Percentiles rank a stretch among this genome's conserved stretches.
Conservation (phyloP, 2,797 vertebrate species). For the Sciurus vulgaris region DNA sequence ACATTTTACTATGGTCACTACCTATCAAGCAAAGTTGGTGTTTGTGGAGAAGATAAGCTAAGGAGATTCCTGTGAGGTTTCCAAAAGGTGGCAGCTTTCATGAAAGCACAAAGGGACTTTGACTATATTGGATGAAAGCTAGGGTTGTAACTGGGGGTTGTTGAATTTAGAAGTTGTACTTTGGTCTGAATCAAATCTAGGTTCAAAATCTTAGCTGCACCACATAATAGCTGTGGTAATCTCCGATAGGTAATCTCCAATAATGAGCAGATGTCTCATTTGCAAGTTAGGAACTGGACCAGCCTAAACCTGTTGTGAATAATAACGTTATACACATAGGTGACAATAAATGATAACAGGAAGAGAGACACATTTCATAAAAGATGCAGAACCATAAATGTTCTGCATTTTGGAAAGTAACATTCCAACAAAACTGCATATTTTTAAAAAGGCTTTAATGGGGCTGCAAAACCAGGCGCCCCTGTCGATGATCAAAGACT, state of each 20-base stretch:
- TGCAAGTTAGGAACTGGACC: not conserved
- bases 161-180: not conserved
- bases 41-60: not conserved
- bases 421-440: conserved; percentile 34
- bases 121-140: not conserved
- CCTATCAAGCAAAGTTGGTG: conserved; percentile 1
- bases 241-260: conserved; percentile 4
- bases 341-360: conserved; percentile 13
- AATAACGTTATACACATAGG: conserved; percentile 39
- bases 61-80: conserved; percentile 25
- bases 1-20: not conserved
- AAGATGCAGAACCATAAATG: conserved; percentile 24
- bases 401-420: conserved; percentile 47
- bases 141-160: not conserved
- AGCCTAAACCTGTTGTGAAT: not conserved
- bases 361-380: conserved; percentile 7
- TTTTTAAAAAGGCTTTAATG: not conserved
- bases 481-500: not conserved
- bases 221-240: not conserved
- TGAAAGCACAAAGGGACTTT: not conserved
- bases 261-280: not conserved
- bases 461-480: not conserved
- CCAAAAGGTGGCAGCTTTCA: not conserved
- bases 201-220: conserved; percentile 53
- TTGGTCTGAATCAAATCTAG: conserved; percentile 40